Base-by-base conservation (phyloP, 2,888 invertebrate genomes). In the Caenorhabditis becei region DNA sequence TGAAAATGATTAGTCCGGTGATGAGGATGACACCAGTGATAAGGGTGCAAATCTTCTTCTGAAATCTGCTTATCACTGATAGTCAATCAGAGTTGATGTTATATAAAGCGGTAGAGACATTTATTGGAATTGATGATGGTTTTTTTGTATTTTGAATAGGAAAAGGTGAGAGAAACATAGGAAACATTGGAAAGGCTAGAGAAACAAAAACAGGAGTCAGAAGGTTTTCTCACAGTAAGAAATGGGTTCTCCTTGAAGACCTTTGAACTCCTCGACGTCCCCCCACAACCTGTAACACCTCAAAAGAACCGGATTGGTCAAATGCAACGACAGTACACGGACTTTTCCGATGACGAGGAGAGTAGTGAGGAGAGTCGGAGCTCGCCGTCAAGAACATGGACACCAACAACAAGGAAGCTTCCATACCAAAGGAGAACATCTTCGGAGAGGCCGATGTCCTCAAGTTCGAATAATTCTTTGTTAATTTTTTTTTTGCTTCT, bases 241-340 rank as follows among this genome's bases (percentile, higher is more conserved):
- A 66, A 26, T 54, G 65, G 65, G 41, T 54, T 54, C 65, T 54
- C 41, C 10, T 23, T 88, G 47, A 79, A 89, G 59, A 80, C 90
- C 23, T 83, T 90, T 67, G 85, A 84, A n/a, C 74, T 90, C 10
- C 81, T 90, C 16, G 65, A 82, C 10, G 78, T 83, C 37, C 53
- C 88, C n/a, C 16, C 91, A 91, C 79, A 75, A 83, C 26, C 77
- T 91, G 77, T 91, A 91, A 66, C 91, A 91, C 72, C 85, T 91
- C 62, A 88, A 87, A 75, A 86, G 93, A 51, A 92, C 93, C 7
- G 93, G 93, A 41, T 93, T 92, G 92, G 91, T 92, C 16, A 85
- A 89, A 35, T 84, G 87, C 35, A 82, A 78, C 35, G 85, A 87
- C 2, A n/a, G n/a, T n/a, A n/a, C n/a, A n/a, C n/a, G n/a, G n/a